Conservation (phyloP, 37 sponge, comb jelly and placozoan species). For the Bolinopsis microptera region DNA sequence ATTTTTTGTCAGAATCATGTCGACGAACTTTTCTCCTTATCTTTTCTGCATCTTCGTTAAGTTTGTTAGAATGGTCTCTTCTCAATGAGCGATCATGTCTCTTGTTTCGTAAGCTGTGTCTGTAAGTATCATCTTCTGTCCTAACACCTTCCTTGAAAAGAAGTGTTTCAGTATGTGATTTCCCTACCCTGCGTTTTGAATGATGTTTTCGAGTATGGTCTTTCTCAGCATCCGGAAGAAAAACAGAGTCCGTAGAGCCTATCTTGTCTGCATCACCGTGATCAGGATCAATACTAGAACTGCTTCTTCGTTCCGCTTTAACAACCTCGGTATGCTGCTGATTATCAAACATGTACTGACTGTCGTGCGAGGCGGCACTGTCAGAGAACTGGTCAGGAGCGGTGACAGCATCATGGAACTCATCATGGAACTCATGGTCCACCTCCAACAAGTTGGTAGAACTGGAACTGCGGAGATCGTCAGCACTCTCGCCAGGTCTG, state of each 20-base stretch:
- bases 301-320: not conserved
- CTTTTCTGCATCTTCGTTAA: not conserved
- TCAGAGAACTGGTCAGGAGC: conserved; percentile 12
- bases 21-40: not conserved
- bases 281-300: not conserved
- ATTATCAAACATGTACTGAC: conserved; percentile 29
- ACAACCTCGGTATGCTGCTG: not conserved
- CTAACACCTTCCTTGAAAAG: not conserved
- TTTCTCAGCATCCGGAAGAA: not conserved
- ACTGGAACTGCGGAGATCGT: not conserved
- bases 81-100: not conserved
- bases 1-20: not conserved
- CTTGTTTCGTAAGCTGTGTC: not conserved
- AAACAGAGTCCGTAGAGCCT: not conserved
- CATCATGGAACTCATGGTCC: not conserved
- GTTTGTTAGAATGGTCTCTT: not conserved
- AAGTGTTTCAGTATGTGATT: not conserved
- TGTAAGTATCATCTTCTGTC: not conserved
- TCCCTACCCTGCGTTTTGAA: not conserved
- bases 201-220: not conserved
- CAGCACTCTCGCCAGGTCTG: not conserved
- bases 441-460: not conserved
- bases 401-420: not conserved
- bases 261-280: not conserved
- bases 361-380: conserved; percentile 24